Conservation (phyloP, 2,113 vertebrate genomes). For the Gymnarchus niloticus region DNA sequence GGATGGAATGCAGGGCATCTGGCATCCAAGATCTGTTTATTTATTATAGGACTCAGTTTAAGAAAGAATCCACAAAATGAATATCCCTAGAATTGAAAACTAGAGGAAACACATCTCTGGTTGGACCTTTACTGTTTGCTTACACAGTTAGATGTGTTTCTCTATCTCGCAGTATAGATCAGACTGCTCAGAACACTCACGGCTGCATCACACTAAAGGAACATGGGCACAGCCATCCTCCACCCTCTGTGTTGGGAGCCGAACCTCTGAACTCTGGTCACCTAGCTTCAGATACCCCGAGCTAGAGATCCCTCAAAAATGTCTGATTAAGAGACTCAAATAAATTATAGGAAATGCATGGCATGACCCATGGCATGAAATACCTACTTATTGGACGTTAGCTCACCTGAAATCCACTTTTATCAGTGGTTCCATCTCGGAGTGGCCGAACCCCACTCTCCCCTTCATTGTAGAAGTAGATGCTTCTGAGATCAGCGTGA, state of each 20-base stretch:
- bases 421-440: too few species aligned
- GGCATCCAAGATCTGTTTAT: background rate
- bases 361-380: background rate
- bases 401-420: background rate
- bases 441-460: too few species aligned
- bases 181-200: constrained; percentile 44
- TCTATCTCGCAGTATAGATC: constrained; percentile 55
- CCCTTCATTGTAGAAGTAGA: too few species aligned
- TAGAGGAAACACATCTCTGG: background rate
- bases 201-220: constrained; percentile 40
- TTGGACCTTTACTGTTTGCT: constrained; percentile 51
- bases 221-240: constrained; percentile 45
- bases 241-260: constrained; percentile 52
- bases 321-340: background rate
- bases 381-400: background rate
- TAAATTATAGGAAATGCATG: too few species aligned
- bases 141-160: constrained; percentile 45
- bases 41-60: background rate
- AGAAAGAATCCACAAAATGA: too few species aligned
- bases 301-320: background rate
- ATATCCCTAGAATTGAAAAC: background rate
- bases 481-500: too few species aligned
- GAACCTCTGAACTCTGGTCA: constrained; percentile 48
- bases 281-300: background rate
- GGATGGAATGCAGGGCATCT: too few species aligned